phyloP scores from a whole-genome alignment of 2,113 vertebrate genomes.

The Aldabrachelys gigantea region DNA sequence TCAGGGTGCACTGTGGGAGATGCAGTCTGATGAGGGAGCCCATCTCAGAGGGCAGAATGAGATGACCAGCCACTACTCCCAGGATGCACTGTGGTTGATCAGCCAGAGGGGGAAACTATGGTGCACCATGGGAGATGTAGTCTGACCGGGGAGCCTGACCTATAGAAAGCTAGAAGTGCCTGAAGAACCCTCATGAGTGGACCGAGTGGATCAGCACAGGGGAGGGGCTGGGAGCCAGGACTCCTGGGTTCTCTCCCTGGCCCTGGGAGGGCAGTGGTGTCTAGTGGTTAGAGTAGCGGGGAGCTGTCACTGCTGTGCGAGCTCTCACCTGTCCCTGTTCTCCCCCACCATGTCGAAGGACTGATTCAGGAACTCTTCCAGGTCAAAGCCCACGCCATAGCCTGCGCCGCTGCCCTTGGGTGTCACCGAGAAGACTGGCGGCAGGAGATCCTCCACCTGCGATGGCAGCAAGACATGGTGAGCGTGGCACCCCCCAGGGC shows the following conservation, averaged over 20 bases:
- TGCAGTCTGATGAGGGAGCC: neutral
- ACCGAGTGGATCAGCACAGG: neutral
- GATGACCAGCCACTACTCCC: neutral
- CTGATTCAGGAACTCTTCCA: slow-evolving; percentile 92
- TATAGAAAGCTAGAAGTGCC: neutral
- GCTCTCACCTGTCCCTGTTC: neutral
- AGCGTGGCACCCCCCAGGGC: accelerated
- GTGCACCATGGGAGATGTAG: neutral
- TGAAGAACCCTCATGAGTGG: neutral
- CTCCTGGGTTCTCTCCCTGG: neutral
- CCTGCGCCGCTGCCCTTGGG: slow-evolving; percentile 95
- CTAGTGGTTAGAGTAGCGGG: neutral
- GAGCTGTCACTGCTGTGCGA: neutral
- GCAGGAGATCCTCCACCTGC: slow-evolving; percentile 91
- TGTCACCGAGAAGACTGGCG: slow-evolving; percentile 90
- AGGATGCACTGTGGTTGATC: neutral
- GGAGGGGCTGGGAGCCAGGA: neutral
- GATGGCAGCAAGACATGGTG: neutral
- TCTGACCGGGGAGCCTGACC: neutral
- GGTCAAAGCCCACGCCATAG: slow-evolving; percentile 92
- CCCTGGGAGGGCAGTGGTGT: neutral
- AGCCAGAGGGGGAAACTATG: neutral
- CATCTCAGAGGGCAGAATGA: neutral
- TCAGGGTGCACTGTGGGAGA: too few relatives aligned
- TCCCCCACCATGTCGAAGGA: slow-evolving; percentile 82